Percentiles rank a stretch among this genome's conserved stretches.
phyloP scores from a whole-genome alignment of 2,888 invertebrate species.

The Trichopria drosophilae region DNA sequence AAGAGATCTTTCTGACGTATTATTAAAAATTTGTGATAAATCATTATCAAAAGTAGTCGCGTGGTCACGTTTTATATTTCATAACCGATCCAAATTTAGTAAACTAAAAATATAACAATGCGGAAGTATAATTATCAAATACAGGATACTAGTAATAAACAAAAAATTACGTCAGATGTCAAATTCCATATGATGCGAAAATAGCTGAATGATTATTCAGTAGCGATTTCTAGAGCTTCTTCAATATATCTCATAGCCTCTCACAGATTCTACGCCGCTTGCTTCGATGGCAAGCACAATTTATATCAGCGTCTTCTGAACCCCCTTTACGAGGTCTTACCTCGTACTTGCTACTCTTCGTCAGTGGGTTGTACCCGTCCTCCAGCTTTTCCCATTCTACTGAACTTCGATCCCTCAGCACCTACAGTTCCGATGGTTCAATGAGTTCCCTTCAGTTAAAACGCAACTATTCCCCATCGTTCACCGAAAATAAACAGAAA shows the following conservation, averaged over 20 bases:
- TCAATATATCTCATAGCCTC: constrained; percentile 47
- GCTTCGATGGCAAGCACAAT: constrained; percentile 57
- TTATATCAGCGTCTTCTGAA: constrained; percentile 56
- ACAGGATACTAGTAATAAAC: not conserved
- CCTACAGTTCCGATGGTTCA: constrained; percentile 35
- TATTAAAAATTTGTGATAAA: no score
- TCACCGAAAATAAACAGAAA: constrained; percentile 8
- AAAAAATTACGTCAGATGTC: not conserved
- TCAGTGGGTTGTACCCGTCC: no score
- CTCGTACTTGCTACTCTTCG: constrained; percentile 33
- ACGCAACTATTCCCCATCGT: constrained; percentile 43
- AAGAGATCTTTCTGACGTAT: no score
- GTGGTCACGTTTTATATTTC: not conserved
- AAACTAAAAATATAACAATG: not conserved
- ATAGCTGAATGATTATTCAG: constrained; percentile 44
- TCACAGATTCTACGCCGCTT: constrained; percentile 53
- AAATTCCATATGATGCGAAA: constrained; percentile 17
- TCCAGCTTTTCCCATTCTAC: constrained; percentile 17
- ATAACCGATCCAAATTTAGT: not conserved
- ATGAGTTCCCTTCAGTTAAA: constrained; percentile 40
- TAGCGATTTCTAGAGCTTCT: constrained; percentile 48
- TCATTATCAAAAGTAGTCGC: no score
- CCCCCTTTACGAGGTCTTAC: constrained; percentile 55
- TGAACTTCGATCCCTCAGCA: constrained; percentile 36
- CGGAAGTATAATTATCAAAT: not conserved